Base-by-base conservation (phyloP, 2,113 vertebrate genomes). In the Diadophis punctatus region DNA sequence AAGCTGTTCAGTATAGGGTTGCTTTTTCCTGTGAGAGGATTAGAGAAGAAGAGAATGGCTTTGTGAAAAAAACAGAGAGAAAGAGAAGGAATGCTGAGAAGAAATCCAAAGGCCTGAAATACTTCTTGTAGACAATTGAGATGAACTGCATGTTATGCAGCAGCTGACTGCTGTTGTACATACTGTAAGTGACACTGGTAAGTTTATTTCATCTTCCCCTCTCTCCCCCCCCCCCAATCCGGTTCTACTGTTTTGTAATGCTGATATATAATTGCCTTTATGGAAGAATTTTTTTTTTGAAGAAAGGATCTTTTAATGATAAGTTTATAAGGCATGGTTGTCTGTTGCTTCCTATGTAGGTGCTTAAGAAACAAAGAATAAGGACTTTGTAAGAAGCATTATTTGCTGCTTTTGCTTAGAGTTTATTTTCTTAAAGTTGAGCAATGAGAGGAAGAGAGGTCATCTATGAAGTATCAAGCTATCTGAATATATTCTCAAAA, bases 151-250 rank as follows among this genome's bases (percentile, higher is more conserved):
- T 95, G 95, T 85, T 93, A 94, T 96, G 93, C 93, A 89, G 96
- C 96, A 96, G 96, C 97, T 95, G 94, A 93, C 95, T 91, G 93
- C 93, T 95, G 88, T 51, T 96, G 96, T 92, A 3, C 94, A 92
- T 96, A 96, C 96, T 91, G 93, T 95, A 97, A 96, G 94, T 97
- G 95, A 97, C 96, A 95, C 96, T 94, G 98, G 98, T 98, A 98
- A 98, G 98, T 94, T 94, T 95, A 68, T 89, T 93, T 92, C 95
- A 51, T 87, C 12, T 51, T 53, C 34, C 52, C 18, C 51, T 4
- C 20, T 60, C 56, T 27, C 56, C 1, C 25, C 58, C 58, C 87
- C 89, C 92, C n/a, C n/a, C n/a, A 3, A 0, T 4, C 7, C n/a
- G 90, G 63, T 95, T 92, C 94, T 96, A 0, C 93, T 93, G 91